These are phyloP conservation scores for Leucoraja ocellata DNA, from an alignment of 2,797 vertebrate genomes.

Conservation along the genomic window DNA sequence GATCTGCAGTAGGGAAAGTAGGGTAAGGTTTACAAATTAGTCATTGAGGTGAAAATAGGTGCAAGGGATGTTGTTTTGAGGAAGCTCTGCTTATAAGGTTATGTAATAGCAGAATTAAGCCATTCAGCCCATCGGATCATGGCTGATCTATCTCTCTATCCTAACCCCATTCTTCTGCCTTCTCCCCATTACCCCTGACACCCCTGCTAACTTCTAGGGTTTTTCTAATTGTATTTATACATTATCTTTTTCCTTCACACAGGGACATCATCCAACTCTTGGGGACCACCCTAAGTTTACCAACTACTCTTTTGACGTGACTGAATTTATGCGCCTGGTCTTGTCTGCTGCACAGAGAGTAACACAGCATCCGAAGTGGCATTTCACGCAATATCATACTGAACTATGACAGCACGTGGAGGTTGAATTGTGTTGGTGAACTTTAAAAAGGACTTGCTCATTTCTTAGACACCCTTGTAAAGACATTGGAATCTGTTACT, in stretches of 20 bases:
- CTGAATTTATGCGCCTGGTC: slow-evolving; percentile 85
- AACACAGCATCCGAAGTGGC: slow-evolving; percentile 74
- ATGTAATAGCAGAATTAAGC: no score
- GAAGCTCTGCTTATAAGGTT: no score
- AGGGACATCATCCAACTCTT: slow-evolving; percentile 94
- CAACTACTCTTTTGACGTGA: slow-evolving; percentile 87
- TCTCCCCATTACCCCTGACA: no score
- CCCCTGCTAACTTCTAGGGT: no score
- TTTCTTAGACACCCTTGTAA: not conserved
- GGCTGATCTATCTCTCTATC: no score
- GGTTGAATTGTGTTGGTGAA: not conserved
- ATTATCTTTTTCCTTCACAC: slow-evolving; percentile 43
- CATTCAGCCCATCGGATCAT: no score
- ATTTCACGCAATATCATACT: slow-evolving; percentile 56
- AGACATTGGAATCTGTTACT: not conserved
- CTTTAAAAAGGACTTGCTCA: not conserved
- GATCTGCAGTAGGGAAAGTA: no score
- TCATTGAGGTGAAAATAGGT: no score
- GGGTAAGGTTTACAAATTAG: no score
- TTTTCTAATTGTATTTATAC: not conserved
- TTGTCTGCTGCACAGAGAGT: slow-evolving; percentile 74
- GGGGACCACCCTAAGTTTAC: slow-evolving; percentile 96
- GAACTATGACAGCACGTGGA: slow-evolving; percentile 65
- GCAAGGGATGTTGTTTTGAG: no score
- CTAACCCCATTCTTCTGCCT: no score